phyloP scores from a whole-genome alignment of 2,797 vertebrate genomes.

The Kryptopterus vitreolus region DNA sequence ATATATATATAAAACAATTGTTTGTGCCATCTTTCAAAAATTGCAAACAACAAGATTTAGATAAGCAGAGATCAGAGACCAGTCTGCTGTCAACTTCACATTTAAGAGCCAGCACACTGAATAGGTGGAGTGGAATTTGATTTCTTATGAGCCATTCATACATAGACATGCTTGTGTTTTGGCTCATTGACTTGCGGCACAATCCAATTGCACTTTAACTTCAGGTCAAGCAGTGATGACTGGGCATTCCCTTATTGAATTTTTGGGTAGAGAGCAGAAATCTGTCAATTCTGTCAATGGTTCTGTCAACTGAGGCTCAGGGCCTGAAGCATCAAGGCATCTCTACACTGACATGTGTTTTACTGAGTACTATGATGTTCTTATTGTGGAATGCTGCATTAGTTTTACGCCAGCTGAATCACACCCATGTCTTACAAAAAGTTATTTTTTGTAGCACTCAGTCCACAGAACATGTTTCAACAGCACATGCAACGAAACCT shows the following conservation, averaged over 20 bases:
- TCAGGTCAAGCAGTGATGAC: background rate
- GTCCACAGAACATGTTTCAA: background rate
- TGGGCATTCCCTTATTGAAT: background rate
- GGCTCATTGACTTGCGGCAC: background rate
- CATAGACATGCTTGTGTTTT: background rate
- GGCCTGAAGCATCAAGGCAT: background rate
- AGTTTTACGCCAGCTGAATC: background rate
- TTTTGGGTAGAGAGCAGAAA: background rate
- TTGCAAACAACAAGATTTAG: no score
- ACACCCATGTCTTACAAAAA: background rate
- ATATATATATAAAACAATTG: no score
- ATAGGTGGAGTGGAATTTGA: background rate
- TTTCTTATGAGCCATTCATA: background rate
- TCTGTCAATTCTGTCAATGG: background rate
- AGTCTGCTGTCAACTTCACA: no score
- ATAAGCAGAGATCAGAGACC: background rate
- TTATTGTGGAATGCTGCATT: conserved; percentile 8
- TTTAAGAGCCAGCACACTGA: background rate
- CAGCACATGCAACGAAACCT: background rate
- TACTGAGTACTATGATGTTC: background rate
- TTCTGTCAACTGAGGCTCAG: background rate
- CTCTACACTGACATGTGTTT: background rate
- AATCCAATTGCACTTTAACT: background rate
- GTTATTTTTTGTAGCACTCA: background rate
- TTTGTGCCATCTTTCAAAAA: background rate